Evolutionary conservation across 2,888 invertebrate genomes (phyloP).

Genomic region (Microplitis deprimator): DNA sequence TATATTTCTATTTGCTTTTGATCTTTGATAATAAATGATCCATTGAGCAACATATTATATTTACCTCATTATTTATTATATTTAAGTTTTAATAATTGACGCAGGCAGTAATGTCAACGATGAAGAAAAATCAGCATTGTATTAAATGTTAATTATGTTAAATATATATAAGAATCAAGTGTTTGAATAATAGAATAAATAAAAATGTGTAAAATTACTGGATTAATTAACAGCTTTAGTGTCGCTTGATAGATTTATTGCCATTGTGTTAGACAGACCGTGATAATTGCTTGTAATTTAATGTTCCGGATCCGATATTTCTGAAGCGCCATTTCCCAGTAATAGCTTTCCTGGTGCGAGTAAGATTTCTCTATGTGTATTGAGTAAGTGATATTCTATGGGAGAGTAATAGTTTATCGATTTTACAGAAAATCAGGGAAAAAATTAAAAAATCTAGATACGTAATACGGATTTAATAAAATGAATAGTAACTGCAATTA

Average conservation of each 20-base stretch:
- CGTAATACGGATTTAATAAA: too few species aligned
- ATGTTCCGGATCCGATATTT: conserved; percentile 31
- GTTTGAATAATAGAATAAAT: background rate
- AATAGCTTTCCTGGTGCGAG: conserved; percentile 17
- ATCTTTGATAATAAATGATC: background rate
- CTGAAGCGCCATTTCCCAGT: conserved; percentile 30
- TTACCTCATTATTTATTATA: background rate
- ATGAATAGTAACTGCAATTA: too few species aligned
- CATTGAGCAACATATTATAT: background rate
- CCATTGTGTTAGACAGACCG: conserved; percentile 8
- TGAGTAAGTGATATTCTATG: background rate
- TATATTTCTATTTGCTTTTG: background rate
- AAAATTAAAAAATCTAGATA: too few species aligned
- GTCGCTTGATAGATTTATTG: background rate
- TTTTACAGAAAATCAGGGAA: background rate
- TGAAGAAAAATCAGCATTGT: too few species aligned
- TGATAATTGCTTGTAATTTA: conserved; percentile 37
- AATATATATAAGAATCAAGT: too few species aligned
- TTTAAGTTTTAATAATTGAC: background rate
- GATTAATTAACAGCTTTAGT: background rate
- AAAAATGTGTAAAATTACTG: background rate
- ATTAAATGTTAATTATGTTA: too few species aligned
- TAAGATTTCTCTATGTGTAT: background rate
- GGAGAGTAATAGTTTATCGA: background rate
- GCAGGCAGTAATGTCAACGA: too few species aligned